Base-by-base conservation (phyloP, 2,797 vertebrate species). In the Iguana delicatissima region DNA sequence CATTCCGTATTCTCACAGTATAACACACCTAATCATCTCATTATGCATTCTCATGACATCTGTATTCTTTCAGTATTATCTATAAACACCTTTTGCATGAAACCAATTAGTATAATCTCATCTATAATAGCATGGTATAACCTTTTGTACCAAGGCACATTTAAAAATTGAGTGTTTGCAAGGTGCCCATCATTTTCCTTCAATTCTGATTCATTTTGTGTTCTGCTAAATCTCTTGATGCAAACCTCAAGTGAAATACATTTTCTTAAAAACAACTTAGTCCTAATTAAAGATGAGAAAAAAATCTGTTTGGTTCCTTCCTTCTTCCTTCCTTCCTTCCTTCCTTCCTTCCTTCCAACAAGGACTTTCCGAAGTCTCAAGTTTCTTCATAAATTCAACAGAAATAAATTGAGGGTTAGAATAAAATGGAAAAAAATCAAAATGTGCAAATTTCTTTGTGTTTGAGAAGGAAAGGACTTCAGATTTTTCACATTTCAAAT, bases 71-170 rank as follows among this genome's bases (percentile, higher is more conserved):
- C 81, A 79, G 50, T 35, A 87, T 91, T 67, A 91, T 88, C 86
- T 88, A 88, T 69, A 91, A 91, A 91, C 62, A 91, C 86, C 26
- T 84, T 84, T 84, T 91, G 86, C 62, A 88, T 80, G 86, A 88
- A 91, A 79, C 90, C 86, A 84, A 79, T 91, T 88, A 84, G 64
- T 88, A 29, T 88, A 88, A 91, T 91, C 59, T 88, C 86, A 88
- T 84, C 46, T 89, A 69, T 88, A 88, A 87, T 83, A 88, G 59
- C 26, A 46, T 72, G 74, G 46, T 84, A 87, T 84, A 86, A 91
- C 62, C 80, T 91, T 87, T 87, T 84, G 81, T 84, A 84, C 80
- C 76, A 90, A 86, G 46, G 55, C 29, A 57, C 62, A 87, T 91
- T 91, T 84, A 67, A 84, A 91, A 79, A 87, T n/a, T 10, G 72